Evolutionary conservation across 2,888 invertebrate species (phyloP), one percentile per base, ranked within the genome.

Genomic region (Synergus japonicus): DNA sequence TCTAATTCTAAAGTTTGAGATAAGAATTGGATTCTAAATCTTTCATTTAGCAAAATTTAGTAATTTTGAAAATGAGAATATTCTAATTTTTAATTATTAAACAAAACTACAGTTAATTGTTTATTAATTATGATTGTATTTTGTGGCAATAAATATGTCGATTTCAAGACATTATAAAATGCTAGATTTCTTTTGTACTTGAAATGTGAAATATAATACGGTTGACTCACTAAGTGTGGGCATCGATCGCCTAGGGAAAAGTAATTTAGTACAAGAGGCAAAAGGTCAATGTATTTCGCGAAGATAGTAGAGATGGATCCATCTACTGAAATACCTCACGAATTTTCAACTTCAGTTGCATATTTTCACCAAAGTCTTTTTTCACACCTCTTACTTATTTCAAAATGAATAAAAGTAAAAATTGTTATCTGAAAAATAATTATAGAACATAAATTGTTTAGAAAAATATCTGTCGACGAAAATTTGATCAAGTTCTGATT

Each of bases 251-350:
- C 4, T 10, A 44, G 18, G 13, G 49, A 54, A 29, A 49, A 73
- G 73, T n/a, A 73, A 37, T 37, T 73, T 54, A 13, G 54, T 54
- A 29, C 41, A 41, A 37, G 8, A 66, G 37, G 15, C 37, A n/a
- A 73, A 18, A 46, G 54, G 54, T 73, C 73, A 73, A 73, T 49
- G 29, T 73, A 41, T 73, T 73, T 73, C 9, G 54, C 49, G 37
- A 73, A 54, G 73, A 37, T 54, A 73, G 54, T 73, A 73, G n/a
- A 54, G 37, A n/a, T 37, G 73, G 49, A 37, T 49, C 49, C 22
- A 29, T 66, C 15, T 63, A 12, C 63, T 54, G 8, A 73, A 54
- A 49, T 9, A 46, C 5, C 12, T 66, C n/a, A n/a, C 43, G 9
- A 18, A n/a, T 43, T 66, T 44, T 66, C 12, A 18, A 18, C 15